Evolutionary conservation across 1,140 invertebrate species (phyloP).

Genomic region (Arctopsyche grandis): DNA sequence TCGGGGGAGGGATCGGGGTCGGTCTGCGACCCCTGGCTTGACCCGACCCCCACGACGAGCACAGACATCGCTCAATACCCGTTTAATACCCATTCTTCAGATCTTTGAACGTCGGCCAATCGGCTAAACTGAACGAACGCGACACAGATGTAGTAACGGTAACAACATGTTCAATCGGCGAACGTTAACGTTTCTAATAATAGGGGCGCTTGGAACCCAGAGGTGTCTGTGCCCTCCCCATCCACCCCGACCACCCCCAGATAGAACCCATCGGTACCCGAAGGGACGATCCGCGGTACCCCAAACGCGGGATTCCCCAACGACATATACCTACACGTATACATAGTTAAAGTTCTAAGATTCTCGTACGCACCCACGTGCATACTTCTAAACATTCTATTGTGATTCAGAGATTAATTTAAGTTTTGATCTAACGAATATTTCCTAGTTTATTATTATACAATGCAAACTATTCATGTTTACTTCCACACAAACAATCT

Average conservation of each 20-base stretch:
- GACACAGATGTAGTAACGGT: not conserved
- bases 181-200: not conserved
- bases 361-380: no score
- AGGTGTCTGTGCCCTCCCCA: no score
- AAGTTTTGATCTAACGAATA: no score
- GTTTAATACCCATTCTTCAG: constrained; percentile 10
- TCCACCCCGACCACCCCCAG: no score
- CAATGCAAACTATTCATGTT: no score
- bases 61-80: constrained; percentile 3
- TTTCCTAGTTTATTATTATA: no score
- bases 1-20: not conserved
- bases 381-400: no score
- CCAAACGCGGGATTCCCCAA: not conserved
- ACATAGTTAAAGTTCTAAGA: no score
- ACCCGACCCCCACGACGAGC: not conserved
- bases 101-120: not conserved
- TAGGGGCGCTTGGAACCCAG: not conserved
- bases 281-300: not conserved
- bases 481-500: no score
- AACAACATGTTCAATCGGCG: not conserved
- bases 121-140: not conserved
- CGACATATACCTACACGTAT: no score
- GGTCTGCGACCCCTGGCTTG: not conserved
- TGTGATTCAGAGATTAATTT: no score
- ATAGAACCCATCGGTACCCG: not conserved